Evolutionary conservation across 2,113 vertebrate genomes (phyloP), one percentile per base, ranked within the genome.

Genomic region (Microcebus lehilahytsara): DNA sequence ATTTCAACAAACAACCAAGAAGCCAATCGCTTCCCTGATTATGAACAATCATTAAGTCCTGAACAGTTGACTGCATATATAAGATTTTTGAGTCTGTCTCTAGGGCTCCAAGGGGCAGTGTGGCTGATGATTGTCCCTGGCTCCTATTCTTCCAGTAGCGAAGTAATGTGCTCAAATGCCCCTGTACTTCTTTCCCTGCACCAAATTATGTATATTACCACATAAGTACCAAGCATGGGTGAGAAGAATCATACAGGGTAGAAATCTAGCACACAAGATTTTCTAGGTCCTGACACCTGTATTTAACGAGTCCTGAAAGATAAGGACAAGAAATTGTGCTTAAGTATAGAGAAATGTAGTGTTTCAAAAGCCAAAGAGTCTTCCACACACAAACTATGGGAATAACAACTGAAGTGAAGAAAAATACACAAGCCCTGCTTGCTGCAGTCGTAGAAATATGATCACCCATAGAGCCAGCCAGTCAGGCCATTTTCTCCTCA

Each of bases 1-100:
- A 74, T 75, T 80, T 86, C 83, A 66, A 79, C 78, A 89, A 95
- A 25, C 60, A 64, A 66, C 93, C 94, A 91, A 37, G 67, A 97
- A 88, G 80, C 62, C 87, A 85, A 42, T 20, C 16, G 0, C 34
- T 80, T 92, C 71, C 46, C 69, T 96, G 80, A 69, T 93, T 69
- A n/a, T 37, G 46, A 71, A 72, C 83, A 58, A 30, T 34, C 10
- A 23, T 32, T 64, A 23, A 42, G 62, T 92, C 60, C 72, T 30
- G 11, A 93, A 81, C 19, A 9, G n/a, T 9, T 58, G n/a, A 17
- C 72, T n/a, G 79, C 40, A 3, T 23, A 6, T 60, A 5, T 13
- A 77, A 94, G 34, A 88, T 32, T 71, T 71, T 0, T 37, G n/a
- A 67, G 71, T 66, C 88, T 69, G 27, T 83, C 81, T 60, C 67